Percentiles rank a stretch among this genome's conserved stretches.
phyloP scores from a whole-genome alignment of 2,113 vertebrate genomes.

The Etia nguti region DNA sequence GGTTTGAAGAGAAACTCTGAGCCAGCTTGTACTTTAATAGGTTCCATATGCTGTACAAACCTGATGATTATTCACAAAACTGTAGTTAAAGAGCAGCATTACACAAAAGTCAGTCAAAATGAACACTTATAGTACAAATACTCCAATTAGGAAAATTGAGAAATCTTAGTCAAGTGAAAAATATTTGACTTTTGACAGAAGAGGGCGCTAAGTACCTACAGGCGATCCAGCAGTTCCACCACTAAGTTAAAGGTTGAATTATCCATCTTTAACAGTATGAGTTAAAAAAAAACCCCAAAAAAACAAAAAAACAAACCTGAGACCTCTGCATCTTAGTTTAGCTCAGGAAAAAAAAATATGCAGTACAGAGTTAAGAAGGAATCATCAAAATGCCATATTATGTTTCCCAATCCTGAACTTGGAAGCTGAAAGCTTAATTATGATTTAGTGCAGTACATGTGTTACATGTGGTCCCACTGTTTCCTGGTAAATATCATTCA shows the following conservation, averaged over 20 bases:
- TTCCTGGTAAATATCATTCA: neutral
- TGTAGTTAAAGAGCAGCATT: neutral
- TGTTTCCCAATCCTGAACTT: neutral
- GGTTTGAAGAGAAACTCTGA: neutral
- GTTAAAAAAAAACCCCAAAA: neutral
- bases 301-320: neutral
- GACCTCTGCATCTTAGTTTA: neutral
- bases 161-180: neutral
- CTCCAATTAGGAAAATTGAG: neutral
- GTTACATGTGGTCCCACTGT: neutral
- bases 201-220: constrained; percentile 45
- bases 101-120: neutral
- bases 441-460: neutral
- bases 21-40: neutral
- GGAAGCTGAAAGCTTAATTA: neutral
- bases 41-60: constrained; percentile 12
- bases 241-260: neutral
- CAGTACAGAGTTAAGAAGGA: neutral
- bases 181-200: constrained; percentile 10
- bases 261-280: neutral
- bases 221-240: neutral
- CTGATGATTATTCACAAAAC: neutral
- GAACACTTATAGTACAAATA: neutral
- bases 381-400: neutral
- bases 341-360: neutral